A percentile compares a stretch with the other conserved stretches of the same genome.
phyloP scores from a whole-genome alignment of 2,113 vertebrate species.

The Corythaeola cristata region DNA sequence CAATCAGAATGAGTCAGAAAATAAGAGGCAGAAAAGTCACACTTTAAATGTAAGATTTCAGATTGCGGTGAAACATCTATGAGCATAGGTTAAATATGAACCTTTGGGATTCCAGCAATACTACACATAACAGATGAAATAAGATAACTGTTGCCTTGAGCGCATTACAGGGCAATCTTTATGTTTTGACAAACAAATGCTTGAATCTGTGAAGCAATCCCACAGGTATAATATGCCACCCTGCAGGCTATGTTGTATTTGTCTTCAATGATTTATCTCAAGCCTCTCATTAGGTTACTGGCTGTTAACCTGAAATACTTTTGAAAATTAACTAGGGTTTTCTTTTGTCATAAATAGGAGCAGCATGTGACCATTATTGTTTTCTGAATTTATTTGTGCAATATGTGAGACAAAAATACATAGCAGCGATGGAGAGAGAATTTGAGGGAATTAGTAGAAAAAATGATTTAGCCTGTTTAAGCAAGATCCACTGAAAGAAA shows the following conservation, averaged over 20 bases:
- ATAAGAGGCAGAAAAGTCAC: background rate
- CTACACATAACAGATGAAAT: background rate
- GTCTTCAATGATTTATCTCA: background rate
- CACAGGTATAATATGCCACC: background rate
- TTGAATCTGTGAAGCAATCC: background rate
- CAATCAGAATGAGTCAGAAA: background rate
- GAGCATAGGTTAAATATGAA: background rate
- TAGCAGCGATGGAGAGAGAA: background rate
- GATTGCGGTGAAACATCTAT: background rate
- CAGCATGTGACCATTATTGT: background rate
- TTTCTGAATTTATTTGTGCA: background rate
- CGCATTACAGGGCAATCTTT: background rate
- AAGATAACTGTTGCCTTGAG: background rate
- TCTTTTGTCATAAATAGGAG: background rate
- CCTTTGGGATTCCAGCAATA: background rate
- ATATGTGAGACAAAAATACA: rapidly evolving
- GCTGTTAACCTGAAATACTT: background rate
- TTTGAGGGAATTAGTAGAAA: background rate
- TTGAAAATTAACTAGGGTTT: background rate
- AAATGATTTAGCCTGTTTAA: background rate
- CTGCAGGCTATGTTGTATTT: background rate
- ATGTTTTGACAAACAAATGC: background rate
- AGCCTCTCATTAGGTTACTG: background rate
- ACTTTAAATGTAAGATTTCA: background rate
- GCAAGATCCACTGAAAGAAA: background rate